Percentiles rank a stretch among this genome's conserved stretches.
Evolutionary conservation across 2,888 invertebrate species (phyloP).

Genomic region (Trichopria drosophilae): DNA sequence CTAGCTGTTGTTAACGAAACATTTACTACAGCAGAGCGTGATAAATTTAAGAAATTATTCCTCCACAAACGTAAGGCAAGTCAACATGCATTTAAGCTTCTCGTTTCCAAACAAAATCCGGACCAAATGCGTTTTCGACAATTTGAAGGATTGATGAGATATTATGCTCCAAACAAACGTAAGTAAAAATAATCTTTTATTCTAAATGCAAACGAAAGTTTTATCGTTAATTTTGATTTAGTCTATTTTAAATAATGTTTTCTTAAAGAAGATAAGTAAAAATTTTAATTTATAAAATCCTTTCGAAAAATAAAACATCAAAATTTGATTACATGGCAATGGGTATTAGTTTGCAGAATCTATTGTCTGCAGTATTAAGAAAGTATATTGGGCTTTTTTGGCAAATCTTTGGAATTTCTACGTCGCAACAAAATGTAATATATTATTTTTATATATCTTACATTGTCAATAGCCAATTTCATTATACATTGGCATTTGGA

Average conservation of each 20-base stretch:
- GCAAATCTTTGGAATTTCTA: too few relatives aligned
- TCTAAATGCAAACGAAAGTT: background rate
- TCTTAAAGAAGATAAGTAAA: too few relatives aligned
- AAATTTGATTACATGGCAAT: too few relatives aligned
- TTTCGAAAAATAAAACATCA: too few relatives aligned
- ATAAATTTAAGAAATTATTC: conserved; percentile 80
- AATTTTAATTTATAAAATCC: too few relatives aligned
- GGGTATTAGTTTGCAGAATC: too few relatives aligned
- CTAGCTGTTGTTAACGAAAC: conserved; percentile 89
- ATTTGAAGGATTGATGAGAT: conserved; percentile 79
- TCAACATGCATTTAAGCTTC: conserved; percentile 76
- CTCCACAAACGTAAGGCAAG: conserved; percentile 82
- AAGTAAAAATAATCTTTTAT: conserved; percentile 44
- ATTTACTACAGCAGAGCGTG: conserved; percentile 82
- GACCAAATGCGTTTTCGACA: conserved; percentile 71
- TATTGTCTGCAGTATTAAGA: too few relatives aligned
- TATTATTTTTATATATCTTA: background rate
- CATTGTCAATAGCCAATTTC: background rate
- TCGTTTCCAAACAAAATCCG: conserved; percentile 77
- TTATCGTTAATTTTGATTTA: too few relatives aligned
- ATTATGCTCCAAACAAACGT: conserved; percentile 75
- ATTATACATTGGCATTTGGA: background rate
- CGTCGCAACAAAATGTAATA: conserved; percentile 32
- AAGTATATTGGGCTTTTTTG: too few relatives aligned
- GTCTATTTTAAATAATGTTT: too few relatives aligned